Evolutionary conservation across 2,888 invertebrate genomes (phyloP).

Genomic region (Belgica antarctica): DNA sequence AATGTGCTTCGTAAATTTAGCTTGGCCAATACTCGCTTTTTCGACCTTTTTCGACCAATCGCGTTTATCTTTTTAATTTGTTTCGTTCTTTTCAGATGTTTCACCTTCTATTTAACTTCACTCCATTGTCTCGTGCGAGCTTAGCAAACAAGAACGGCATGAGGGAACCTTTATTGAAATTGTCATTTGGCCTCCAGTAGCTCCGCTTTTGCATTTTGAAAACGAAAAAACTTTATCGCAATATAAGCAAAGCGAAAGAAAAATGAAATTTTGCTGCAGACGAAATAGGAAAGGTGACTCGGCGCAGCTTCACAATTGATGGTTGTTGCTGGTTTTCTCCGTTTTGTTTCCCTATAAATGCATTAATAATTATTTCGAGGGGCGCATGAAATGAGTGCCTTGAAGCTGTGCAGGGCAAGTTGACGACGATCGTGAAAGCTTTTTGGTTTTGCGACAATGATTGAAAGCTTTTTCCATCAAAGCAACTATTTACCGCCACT

Average conservation of each 20-base stretch:
- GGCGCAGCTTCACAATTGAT: background rate
- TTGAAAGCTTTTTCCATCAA: too few species aligned
- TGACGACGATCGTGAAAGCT: too few species aligned
- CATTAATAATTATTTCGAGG: too few species aligned
- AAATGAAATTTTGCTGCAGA: constrained; percentile 1
- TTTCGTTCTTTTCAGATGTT: constrained; percentile 13
- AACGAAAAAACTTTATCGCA: constrained; percentile 3
- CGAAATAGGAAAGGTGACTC: constrained; percentile 9
- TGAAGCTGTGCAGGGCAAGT: too few species aligned
- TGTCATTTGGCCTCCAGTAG: constrained; percentile 12
- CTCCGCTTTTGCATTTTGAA: constrained; percentile 20
- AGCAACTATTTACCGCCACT: too few species aligned
- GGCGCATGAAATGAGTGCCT: too few species aligned
- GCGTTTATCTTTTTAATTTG: constrained; percentile 21
- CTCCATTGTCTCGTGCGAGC: constrained; percentile 1
- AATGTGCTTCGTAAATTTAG: too few species aligned
- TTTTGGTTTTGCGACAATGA: too few species aligned
- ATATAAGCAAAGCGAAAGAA: background rate
- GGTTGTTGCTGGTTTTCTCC: too few species aligned
- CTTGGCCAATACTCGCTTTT: too few species aligned
- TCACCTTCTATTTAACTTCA: background rate
- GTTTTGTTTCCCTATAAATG: too few species aligned
- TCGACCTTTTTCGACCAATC: too few species aligned
- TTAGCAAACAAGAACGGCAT: background rate
- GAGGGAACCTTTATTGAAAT: constrained; percentile 18